phyloP scores from a whole-genome alignment of 2,888 invertebrate species.

The Drosophila kokeensis region DNA sequence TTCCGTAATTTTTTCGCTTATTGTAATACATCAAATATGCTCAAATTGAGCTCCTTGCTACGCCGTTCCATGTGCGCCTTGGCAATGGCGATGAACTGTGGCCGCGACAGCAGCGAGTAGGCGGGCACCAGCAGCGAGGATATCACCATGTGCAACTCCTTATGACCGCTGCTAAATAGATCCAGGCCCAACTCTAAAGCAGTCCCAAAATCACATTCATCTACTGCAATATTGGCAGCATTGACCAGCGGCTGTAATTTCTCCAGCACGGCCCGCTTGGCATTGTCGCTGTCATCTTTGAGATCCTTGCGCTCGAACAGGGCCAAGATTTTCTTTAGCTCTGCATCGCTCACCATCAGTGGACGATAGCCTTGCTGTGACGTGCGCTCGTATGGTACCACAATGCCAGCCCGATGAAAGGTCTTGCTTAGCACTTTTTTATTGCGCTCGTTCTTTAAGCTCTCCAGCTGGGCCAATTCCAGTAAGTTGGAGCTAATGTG shows the following conservation, averaged over 20 bases:
- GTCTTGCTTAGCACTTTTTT: conserved; percentile 89
- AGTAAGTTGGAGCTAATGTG: conserved; percentile 88
- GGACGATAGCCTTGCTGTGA: conserved; percentile 94
- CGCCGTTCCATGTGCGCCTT: conserved; percentile 91
- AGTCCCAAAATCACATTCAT: conserved; percentile 98
- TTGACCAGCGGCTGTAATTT: conserved; percentile 93
- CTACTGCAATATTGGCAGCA: conserved; percentile 90
- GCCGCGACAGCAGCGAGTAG: conserved; percentile 91
- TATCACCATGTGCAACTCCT: conserved; percentile 89
- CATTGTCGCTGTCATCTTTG: conserved; percentile 78
- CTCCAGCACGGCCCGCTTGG: conserved; percentile 88
- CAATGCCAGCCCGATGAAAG: conserved; percentile 93
- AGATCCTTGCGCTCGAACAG: conserved; percentile 87
- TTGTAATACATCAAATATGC: conserved; percentile 83
- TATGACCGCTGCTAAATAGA: conserved; percentile 91
- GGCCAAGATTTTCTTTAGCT: conserved; percentile 89
- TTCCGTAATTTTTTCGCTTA: conserved; percentile 20
- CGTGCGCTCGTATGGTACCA: conserved; percentile 93
- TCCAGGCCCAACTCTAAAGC: conserved; percentile 95
- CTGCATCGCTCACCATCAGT: conserved; percentile 89
- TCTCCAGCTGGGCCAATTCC: conserved; percentile 86
- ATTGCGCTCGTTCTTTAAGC: conserved; percentile 88
- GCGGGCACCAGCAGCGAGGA: conserved; percentile 89
- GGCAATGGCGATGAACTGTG: conserved; percentile 90
- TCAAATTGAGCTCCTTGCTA: conserved; percentile 86